Evolutionary conservation across 2,888 invertebrate species (phyloP).

Genomic region (Nemoura dubitans): DNA sequence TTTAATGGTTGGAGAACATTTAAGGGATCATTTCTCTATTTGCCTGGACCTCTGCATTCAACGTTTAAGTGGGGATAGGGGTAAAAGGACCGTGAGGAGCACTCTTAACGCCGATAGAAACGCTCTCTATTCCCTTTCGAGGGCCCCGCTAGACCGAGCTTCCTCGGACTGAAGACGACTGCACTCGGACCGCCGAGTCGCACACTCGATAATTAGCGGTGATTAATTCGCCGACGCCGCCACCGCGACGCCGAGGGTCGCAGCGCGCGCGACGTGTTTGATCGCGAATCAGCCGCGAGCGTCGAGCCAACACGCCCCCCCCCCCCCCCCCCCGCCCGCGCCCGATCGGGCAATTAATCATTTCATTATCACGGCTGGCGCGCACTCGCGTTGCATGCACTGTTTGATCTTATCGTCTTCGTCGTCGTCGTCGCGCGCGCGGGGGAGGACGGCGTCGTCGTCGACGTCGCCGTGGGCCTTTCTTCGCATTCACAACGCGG

Average conservation of each 20-base stretch:
- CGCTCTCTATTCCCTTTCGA: too few species aligned
- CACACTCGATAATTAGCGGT: constrained; percentile 49
- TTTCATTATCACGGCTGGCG: constrained; percentile 42
- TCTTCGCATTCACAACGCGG: not conserved
- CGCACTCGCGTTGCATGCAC: not conserved
- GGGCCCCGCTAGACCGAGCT: too few species aligned
- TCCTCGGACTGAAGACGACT: not conserved
- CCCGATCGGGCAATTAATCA: constrained; percentile 51
- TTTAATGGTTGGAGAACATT: too few species aligned
- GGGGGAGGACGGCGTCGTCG: not conserved
- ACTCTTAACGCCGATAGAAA: too few species aligned
- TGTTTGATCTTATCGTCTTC: constrained; percentile 27
- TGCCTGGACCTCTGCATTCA: too few species aligned
- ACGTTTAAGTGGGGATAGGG: too few species aligned
- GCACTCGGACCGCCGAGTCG: not conserved
- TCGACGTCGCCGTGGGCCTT: not conserved
- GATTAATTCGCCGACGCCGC: constrained; percentile 48
- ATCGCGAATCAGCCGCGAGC: constrained; percentile 41
- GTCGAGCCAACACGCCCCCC: not conserved
- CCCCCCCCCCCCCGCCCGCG: too few species aligned
- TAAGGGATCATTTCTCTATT: too few species aligned
- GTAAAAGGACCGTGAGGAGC: too few species aligned
- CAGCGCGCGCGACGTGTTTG: not conserved
- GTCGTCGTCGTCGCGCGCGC: not conserved
- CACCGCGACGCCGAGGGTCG: not conserved